Evolutionary conservation across 2,113 vertebrate genomes (phyloP).

Genomic region (Pogonocichla stellata): DNA sequence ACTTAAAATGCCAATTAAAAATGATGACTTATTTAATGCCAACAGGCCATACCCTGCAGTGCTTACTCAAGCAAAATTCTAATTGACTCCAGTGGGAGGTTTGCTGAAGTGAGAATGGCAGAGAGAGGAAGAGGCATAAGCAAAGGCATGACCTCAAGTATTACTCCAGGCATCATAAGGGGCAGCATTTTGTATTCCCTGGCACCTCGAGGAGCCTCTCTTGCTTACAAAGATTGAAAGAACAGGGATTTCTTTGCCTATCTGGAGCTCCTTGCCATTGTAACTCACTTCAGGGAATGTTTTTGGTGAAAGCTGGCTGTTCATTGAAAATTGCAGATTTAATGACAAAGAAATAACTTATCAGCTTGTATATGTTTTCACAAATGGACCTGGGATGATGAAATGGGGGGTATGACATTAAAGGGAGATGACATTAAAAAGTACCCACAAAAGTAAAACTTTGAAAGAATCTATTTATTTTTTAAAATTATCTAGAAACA

Average conservation of each 20-base stretch:
- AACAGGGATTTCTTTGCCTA: background rate
- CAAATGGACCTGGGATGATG: background rate
- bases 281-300: background rate
- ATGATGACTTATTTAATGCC: conserved; percentile 75
- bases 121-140: background rate
- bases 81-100: conserved; percentile 58
- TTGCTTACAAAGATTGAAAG: background rate
- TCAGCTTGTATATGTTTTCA: background rate
- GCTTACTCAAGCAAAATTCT: conserved; percentile 60
- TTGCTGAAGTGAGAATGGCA: background rate
- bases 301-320: background rate
- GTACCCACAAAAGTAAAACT: background rate
- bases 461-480: background rate
- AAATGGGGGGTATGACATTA: background rate
- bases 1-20: conserved; percentile 75
- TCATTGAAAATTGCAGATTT: background rate
- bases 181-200: background rate
- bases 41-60: conserved; percentile 47
- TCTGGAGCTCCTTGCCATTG: background rate
- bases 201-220: background rate
- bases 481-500: background rate
- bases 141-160: background rate
- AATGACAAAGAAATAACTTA: background rate
- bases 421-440: background rate
- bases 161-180: background rate